A percentile compares a stretch with the other conserved stretches of the same genome.
Conservation (phyloP, 2,113 vertebrate genomes). For the Etheostoma spectabile region DNA sequence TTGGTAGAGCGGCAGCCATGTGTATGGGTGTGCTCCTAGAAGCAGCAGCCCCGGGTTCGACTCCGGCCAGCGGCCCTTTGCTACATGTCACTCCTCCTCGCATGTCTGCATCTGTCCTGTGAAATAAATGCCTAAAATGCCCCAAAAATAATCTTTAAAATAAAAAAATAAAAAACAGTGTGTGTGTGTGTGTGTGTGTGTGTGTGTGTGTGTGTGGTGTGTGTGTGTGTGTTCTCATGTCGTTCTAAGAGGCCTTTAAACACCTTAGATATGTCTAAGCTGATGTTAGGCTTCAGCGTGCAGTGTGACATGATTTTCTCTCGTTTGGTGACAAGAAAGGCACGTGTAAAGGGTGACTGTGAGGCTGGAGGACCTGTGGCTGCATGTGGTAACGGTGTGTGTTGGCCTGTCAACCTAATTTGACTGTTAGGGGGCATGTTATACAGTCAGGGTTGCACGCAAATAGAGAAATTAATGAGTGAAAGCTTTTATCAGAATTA, state of each 20-base stretch:
- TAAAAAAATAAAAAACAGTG: too few species aligned
- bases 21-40: too few species aligned
- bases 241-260: not conserved
- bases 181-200: not conserved
- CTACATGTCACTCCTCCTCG: too few species aligned
- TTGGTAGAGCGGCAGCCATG: too few species aligned
- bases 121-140: too few species aligned
- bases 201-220: not conserved
- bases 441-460: not conserved
- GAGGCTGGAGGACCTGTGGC: slow-evolving; percentile 14
- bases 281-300: slow-evolving; percentile 9
- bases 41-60: too few species aligned
- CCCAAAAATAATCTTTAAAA: too few species aligned
- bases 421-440: slow-evolving; percentile 3
- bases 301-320: slow-evolving; percentile 11
- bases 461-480: not conserved
- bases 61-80: too few species aligned
- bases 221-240: not conserved
- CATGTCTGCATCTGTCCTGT: too few species aligned
- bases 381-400: slow-evolving; percentile 25
- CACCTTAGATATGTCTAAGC: slow-evolving; percentile 4
- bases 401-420: slow-evolving; percentile 29
- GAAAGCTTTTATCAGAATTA: not conserved
- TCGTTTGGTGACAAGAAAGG: not conserved
- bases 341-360: not conserved